Conservation (phyloP, 2,888 invertebrate genomes). For the Meliscaeva auricollis region DNA sequence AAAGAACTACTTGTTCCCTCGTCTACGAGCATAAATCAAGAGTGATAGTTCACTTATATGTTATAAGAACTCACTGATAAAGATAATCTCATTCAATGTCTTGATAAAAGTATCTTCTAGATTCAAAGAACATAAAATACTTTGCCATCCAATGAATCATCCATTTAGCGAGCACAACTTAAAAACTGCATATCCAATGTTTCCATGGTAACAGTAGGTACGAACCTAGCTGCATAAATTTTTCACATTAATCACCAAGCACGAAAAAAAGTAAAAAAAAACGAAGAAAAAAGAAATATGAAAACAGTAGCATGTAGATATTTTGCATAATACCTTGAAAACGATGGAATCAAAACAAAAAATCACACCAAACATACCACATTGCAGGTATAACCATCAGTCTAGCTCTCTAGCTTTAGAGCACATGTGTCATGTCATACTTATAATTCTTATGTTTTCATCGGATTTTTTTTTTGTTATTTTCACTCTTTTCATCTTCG, state of each 20-base stretch:
- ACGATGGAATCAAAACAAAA: conserved; percentile 74
- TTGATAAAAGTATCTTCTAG: background rate
- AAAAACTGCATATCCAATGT: conserved; percentile 4
- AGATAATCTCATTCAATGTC: conserved; percentile 22
- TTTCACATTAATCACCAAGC: conserved; percentile 59
- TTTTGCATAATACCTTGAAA: conserved; percentile 60
- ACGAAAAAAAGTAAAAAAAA: conserved; percentile 41
- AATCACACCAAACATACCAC: conserved; percentile 6
- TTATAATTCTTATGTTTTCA: conserved; percentile 52
- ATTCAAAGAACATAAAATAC: background rate
- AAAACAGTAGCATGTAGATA: conserved; percentile 24
- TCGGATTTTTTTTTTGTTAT: conserved; percentile 33
- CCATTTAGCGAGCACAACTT: background rate
- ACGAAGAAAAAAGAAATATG: conserved; percentile 22
- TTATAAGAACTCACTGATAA: background rate
- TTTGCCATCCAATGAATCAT: conserved; percentile 13
- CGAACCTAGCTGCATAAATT: too few relatives aligned
- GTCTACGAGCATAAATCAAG: too few relatives aligned
- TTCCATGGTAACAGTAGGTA: conserved; percentile 64
- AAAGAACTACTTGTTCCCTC: too few relatives aligned
- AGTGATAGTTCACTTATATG: conserved; percentile 25
- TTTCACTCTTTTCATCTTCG: conserved; percentile 17
- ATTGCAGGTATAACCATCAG: background rate
- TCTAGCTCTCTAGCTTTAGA: conserved; percentile 2
- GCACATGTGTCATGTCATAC: conserved; percentile 68